These are phyloP conservation scores for Amyelois transitella DNA, from an alignment of 1,140 invertebrate species.

Conservation along the genomic window DNA sequence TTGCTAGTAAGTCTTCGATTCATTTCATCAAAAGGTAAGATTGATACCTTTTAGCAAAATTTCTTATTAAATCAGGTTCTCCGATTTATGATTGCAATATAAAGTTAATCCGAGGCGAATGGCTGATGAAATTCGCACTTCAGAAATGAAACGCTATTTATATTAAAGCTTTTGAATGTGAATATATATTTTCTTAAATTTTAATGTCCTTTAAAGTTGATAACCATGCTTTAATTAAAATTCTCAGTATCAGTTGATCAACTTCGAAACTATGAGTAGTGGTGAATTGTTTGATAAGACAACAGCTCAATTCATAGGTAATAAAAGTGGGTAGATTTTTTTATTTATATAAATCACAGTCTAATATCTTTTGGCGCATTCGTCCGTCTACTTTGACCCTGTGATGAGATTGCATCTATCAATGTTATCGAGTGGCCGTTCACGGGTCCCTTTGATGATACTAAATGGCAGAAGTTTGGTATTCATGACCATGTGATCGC, in stretches of 20 bases:
- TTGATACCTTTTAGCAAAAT: not conserved
- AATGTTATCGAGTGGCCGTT: slow-evolving; percentile 29
- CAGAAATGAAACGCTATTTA: not conserved
- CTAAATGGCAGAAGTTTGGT: no score
- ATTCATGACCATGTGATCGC: no score
- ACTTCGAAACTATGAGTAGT: no score
- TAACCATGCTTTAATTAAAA: no score
- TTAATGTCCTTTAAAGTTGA: no score
- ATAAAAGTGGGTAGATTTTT: no score
- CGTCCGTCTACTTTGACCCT: slow-evolving; percentile 15
- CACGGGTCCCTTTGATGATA: slow-evolving; percentile 19
- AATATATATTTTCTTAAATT: not conserved
- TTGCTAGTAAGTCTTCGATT: not conserved
- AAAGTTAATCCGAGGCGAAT: not conserved
- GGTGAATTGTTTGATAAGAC: no score
- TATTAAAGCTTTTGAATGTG: not conserved
- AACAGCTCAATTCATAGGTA: no score
- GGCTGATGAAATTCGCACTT: not conserved
- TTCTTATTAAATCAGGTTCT: not conserved
- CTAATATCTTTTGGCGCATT: slow-evolving; percentile 12
- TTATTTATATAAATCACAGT: slow-evolving; percentile 6
- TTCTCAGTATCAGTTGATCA: no score
- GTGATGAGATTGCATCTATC: slow-evolving; percentile 26
- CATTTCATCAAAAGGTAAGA: not conserved
- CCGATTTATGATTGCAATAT: not conserved